Evolutionary conservation across 2,797 vertebrate species (phyloP), one percentile per base, ranked within the genome.

Genomic region (Acanthopagrus latus): DNA sequence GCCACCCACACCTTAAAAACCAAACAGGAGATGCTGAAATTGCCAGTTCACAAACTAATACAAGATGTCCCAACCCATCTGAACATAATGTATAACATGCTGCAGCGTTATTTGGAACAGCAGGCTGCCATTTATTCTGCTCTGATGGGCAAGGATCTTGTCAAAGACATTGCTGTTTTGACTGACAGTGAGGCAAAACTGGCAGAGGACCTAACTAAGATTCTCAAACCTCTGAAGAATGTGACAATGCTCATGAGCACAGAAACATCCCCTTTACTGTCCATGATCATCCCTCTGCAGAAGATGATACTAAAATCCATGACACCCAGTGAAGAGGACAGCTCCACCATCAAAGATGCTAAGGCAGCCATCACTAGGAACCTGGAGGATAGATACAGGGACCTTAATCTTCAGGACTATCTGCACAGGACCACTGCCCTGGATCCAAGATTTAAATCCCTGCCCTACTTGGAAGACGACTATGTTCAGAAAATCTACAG

Each of bases 361-460:
- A 62, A 62, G 41, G 59, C 59, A 46, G 21, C 41, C 59, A 46
- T 41, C 43, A 62, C 41, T 38, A 17, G 46, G 46, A 13, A 46
- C 43, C 44, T 63, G 56, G 23, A 76, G 27, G 12, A 8, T 25
- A 68, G 56, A 44, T 62, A 62, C 25, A 65, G 6, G 29, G 8
- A 60, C 41, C 64, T 68, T 23, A 4, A 54, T 47, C 16, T 70
- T 56, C 44, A 64, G 25, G 51, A 77, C 27, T 77, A 57, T 50
- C 84, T 86, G 47, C 77, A 78, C 44, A 64, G 29, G 71, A 47
- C 71, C 58, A 75, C 76, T 73, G 75, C 72, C 57, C 59, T 76
- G 33, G 67, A 81, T n/a, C n/a, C n/a, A n/a, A 74, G 70, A 64
- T 80, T 84, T 27, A 87, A 68, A 70, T 75, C 72, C 73, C 64